Conservation (phyloP, 2,113 vertebrate genomes). For the Ciconia maguari region DNA sequence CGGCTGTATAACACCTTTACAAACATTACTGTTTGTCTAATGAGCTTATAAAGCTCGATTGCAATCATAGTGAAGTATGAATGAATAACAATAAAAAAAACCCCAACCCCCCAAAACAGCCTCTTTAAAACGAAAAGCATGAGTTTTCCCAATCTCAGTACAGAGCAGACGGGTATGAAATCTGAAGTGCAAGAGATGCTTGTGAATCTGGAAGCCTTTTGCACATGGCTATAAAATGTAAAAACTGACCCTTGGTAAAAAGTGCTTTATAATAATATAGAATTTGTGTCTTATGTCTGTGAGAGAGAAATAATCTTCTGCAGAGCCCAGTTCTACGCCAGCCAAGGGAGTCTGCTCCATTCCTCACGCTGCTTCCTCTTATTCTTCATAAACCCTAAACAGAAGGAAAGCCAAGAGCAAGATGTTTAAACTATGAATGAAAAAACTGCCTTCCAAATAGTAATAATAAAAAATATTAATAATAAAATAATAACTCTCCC, state of each 20-base stretch:
- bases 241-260: conserved; percentile 81
- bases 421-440: background rate
- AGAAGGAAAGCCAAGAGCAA: conserved; percentile 17
- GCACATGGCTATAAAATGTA: conserved; percentile 77
- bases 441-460: background rate
- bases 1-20: background rate
- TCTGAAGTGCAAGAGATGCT: conserved; percentile 60
- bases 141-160: conserved; percentile 52
- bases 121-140: conserved; percentile 51
- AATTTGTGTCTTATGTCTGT: conserved; percentile 72
- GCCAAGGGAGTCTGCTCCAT: conserved; percentile 33
- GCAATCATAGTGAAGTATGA: conserved; percentile 67
- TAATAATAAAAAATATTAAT: background rate
- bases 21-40: conserved; percentile 18
- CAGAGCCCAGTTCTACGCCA: conserved; percentile 58
- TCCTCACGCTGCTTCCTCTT: background rate
- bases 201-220: conserved; percentile 77
- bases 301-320: conserved; percentile 69
- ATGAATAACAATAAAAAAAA: conserved; percentile 40
- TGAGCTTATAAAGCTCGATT: conserved; percentile 80
- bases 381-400: conserved; percentile 80
- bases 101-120: background rate
- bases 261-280: conserved; percentile 78
- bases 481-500: background rate
- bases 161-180: conserved; percentile 52